Evolutionary conservation across 1,140 invertebrate species (phyloP).

Genomic region (Eubasilissa regina): DNA sequence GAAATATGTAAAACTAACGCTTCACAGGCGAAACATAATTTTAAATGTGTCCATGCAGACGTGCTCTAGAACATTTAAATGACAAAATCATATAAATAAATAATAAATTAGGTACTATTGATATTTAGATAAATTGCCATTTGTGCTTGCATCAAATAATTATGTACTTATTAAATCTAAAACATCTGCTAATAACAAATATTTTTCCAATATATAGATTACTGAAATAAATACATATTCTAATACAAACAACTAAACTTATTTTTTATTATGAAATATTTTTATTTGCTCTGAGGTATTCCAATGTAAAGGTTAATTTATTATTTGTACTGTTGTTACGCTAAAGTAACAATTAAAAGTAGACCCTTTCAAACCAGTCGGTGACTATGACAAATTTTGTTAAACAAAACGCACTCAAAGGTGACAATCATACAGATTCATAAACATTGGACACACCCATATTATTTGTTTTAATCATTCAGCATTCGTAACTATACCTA

Average conservation of each 20-base stretch:
- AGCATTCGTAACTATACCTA: constrained; percentile 14
- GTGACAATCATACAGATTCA: background rate
- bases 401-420: constrained; percentile 3
- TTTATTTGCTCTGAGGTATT: constrained; percentile 56
- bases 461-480: background rate
- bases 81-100: too few relatives aligned
- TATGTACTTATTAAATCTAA: constrained; percentile 9
- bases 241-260: constrained; percentile 28
- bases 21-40: too few relatives aligned
- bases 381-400: background rate
- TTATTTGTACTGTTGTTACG: constrained; percentile 60
- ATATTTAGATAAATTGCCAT: too few relatives aligned
- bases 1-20: too few relatives aligned
- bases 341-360: constrained; percentile 50
- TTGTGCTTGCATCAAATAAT: too few relatives aligned
- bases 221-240: constrained; percentile 4
- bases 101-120: too few relatives aligned
- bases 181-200: constrained; percentile 24
- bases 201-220: constrained; percentile 3
- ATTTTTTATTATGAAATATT: constrained; percentile 48
- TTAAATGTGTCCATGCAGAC: too few relatives aligned
- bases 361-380: constrained; percentile 20
- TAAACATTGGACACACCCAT: constrained; percentile 18
- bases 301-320: constrained; percentile 57
- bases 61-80: too few relatives aligned